Conservation (phyloP, 2,888 invertebrate genomes). For the Dugesia japonica region DNA sequence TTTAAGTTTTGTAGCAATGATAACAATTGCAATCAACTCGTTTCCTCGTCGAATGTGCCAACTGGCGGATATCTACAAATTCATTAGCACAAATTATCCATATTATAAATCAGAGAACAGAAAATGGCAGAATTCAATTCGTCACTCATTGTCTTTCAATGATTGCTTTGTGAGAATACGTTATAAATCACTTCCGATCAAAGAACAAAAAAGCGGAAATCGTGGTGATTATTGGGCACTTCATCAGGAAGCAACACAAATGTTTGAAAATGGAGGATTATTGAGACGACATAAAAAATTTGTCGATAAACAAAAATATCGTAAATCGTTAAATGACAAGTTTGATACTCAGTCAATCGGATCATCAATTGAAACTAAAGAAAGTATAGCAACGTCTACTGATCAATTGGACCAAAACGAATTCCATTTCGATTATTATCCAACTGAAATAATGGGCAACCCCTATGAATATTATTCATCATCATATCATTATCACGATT, state of each 20-base stretch:
- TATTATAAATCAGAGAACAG: neutral
- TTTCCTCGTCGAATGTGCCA: neutral
- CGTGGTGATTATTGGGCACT: neutral
- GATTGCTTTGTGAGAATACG: neutral
- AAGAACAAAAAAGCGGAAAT: neutral
- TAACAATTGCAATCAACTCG: neutral
- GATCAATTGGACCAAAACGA: neutral
- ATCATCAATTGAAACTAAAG: neutral
- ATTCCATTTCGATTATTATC: neutral
- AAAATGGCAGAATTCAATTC: constrained; percentile 11
- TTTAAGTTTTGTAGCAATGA: constrained; percentile 12
- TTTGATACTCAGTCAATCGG: neutral
- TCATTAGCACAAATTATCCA: neutral
- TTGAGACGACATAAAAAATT: neutral
- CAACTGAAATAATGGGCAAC: neutral
- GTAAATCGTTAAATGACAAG: neutral
- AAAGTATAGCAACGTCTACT: neutral
- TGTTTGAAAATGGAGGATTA: neutral
- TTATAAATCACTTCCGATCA: neutral
- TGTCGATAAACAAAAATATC: neutral
- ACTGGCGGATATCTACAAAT: neutral
- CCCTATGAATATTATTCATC: neutral
- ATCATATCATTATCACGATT: neutral
- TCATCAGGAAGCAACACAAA: neutral
- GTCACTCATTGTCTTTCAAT: neutral